phyloP scores from a whole-genome alignment of 2,888 invertebrate species.

The Amaurobius ferox region DNA sequence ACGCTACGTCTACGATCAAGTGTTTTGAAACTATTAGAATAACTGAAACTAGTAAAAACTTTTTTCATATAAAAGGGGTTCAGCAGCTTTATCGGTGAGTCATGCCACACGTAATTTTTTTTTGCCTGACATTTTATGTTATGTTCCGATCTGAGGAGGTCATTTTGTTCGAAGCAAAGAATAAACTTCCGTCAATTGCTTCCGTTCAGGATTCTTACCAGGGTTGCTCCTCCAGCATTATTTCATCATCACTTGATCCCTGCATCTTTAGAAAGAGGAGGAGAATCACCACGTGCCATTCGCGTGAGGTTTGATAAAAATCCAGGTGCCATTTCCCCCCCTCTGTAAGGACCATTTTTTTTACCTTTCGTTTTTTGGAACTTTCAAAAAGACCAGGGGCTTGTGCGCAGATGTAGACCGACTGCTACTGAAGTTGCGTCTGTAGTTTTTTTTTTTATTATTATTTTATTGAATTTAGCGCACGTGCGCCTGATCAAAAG shows the following conservation, averaged over 20 bases:
- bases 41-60: too few relatives aligned
- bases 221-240: background rate
- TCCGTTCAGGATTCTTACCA: conserved; percentile 48
- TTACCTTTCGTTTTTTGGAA: conserved; percentile 10
- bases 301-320: conserved; percentile 51
- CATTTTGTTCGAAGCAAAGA: background rate
- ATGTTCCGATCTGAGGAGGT: background rate
- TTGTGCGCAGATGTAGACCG: conserved; percentile 27
- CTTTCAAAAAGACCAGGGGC: conserved; percentile 2
- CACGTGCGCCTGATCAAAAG: conserved; percentile 10
- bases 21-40: too few relatives aligned
- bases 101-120: background rate
- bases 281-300: conserved; percentile 49
- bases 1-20: too few relatives aligned
- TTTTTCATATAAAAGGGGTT: too few relatives aligned
- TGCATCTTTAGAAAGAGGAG: background rate
- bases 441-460: background rate
- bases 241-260: background rate
- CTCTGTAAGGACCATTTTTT: background rate
- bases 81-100: too few relatives aligned
- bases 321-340: conserved; percentile 43
- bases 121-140: background rate
- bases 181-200: conserved; percentile 29
- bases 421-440: conserved; percentile 13
- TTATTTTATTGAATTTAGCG: conserved; percentile 20